phyloP scores from a whole-genome alignment of 2,888 invertebrate species.

The Troilus luridus region DNA sequence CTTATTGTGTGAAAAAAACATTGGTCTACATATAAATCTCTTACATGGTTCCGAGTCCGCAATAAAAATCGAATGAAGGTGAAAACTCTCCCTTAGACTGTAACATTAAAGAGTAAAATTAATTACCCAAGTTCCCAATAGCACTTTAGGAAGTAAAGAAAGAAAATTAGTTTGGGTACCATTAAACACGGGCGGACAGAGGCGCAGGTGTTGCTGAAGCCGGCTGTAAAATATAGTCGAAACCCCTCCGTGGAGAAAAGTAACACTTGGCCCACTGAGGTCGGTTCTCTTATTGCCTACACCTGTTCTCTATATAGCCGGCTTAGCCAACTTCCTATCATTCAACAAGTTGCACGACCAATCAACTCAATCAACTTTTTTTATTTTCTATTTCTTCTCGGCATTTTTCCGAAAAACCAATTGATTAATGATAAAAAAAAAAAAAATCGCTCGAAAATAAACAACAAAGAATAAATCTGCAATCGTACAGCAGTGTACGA shows the following conservation, averaged over 20 bases:
- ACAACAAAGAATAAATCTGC: too few species aligned
- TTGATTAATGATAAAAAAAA: too few species aligned
- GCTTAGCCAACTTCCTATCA: not conserved
- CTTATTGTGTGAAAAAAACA: too few species aligned
- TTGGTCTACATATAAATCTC: too few species aligned
- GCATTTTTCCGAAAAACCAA: too few species aligned
- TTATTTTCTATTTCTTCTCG: too few species aligned
- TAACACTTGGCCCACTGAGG: not conserved
- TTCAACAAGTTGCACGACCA: not conserved
- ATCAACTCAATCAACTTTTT: too few species aligned
- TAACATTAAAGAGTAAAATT: not conserved
- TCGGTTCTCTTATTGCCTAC: not conserved
- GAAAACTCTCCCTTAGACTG: not conserved
- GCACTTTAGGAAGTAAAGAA: slow-evolving; percentile 29
- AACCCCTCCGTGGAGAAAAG: not conserved
- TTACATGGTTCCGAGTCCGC: too few species aligned
- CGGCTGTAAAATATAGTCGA: slow-evolving; percentile 39
- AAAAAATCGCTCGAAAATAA: too few species aligned
- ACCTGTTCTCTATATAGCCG: not conserved
- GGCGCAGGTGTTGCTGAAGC: slow-evolving; percentile 18
- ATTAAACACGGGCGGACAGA: slow-evolving; percentile 26
- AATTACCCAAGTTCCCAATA: not conserved
- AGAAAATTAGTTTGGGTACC: slow-evolving; percentile 30
- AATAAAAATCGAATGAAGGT: not conserved
- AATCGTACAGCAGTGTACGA: too few species aligned